Conservation (phyloP, 2,113 vertebrate species). For the Calyptommatus sinebrachiatus region DNA sequence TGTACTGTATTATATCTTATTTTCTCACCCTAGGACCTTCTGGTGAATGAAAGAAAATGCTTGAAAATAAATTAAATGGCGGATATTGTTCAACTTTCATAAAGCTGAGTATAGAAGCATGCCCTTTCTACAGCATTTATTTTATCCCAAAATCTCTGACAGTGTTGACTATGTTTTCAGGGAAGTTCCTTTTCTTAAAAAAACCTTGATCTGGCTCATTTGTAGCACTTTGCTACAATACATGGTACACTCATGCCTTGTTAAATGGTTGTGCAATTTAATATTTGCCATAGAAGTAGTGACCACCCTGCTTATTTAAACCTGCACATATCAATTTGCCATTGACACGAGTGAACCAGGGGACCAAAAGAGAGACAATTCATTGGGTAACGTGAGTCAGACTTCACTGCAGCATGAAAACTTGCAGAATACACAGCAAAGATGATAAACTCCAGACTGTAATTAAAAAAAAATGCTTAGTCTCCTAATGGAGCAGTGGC, state of each 20-base stretch:
- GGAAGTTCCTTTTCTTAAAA: neutral
- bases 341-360: neutral
- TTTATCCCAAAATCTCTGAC: neutral
- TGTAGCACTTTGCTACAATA: neutral
- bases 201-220: neutral
- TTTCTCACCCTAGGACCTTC: too few species aligned
- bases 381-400: slow-evolving; percentile 8
- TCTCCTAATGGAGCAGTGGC: neutral
- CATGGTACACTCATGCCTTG: too few species aligned
- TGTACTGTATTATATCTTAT: too few species aligned
- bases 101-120: neutral
- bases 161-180: neutral
- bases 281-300: neutral
- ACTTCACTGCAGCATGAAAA: neutral
- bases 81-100: neutral
- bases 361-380: neutral
- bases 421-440: slow-evolving; percentile 2
- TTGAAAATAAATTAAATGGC: too few species aligned
- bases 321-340: neutral
- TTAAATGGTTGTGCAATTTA: neutral
- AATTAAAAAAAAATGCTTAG: slow-evolving; percentile 5
- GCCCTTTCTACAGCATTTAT: too few species aligned
- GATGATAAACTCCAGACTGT: slow-evolving; percentile 7
- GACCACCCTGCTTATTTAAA: slow-evolving; percentile 1
- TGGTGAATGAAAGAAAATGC: too few species aligned